Base-by-base conservation (phyloP, 1,140 invertebrate genomes). In the Drosophila funebris region DNA sequence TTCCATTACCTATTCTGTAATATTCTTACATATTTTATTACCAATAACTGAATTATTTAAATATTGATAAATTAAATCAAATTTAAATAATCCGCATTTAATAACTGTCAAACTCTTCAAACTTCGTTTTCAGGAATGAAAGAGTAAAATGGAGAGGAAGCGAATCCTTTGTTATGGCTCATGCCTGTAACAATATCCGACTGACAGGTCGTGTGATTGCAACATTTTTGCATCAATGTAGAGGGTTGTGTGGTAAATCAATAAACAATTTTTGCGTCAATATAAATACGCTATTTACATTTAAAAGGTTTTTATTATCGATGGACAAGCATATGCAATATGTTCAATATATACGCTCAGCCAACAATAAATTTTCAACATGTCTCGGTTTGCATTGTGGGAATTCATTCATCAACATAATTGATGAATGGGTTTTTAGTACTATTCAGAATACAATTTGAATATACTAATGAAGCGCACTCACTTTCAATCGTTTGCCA, bases 261-360 rank as follows among this genome's bases (percentile, higher is more conserved):
- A 87, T 87, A 85, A 69, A 48, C 68, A 60, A 69, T 64, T 75
- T 72, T 64, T 46, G 39, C 57, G 31, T 36, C 76, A 77, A 81
- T 61, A 81, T 64, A 77, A 87, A 85, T 78, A 87, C 44, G 64
- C 75, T 66, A 85, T 87, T 87, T 75, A 52, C 78, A 69, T 69
- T 81, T 62, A 63, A 87, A 75, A 69, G 57, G 63, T 53, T 63
- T 73, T 69, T 76, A 82, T 61, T 73, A 82, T 46, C 53, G 27
- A 1, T 8, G 7, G 0, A 20, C 13, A 43, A 18, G 3, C 13
- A 16, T 8, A 20, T 27, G 6, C n/a, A 48, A n/a, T n/a, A n/a
- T 33, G 37, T 29, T 27, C 57, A 43, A 39, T 57, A 50, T 56
- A 43, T 58, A 14, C 53, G 27, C 39, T 77, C 66, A 18, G 24